A percentile compares a stretch with the other conserved stretches of the same genome.
Evolutionary conservation across 2,797 vertebrate genomes (phyloP).

Genomic region (Enteromius viviparus): DNA sequence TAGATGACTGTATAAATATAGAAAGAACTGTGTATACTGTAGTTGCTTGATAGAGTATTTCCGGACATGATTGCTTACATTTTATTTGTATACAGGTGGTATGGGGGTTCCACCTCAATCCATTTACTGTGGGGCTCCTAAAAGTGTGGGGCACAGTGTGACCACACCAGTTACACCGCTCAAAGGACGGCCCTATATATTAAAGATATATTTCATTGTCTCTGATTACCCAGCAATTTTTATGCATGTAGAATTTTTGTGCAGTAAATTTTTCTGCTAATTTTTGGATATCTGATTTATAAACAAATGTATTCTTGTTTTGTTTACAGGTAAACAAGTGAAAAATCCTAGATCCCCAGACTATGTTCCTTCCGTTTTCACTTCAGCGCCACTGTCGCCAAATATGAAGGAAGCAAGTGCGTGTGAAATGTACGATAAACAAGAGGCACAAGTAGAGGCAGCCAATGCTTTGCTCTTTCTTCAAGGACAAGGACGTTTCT

Average conservation of each 20-base stretch:
- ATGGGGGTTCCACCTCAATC: no score
- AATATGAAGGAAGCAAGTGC: constrained; percentile 71
- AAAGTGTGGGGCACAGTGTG: no score
- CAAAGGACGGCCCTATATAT: no score
- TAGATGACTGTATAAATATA: background rate
- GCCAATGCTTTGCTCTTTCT: constrained; percentile 80
- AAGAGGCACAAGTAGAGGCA: constrained; percentile 79
- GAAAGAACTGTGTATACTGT: background rate
- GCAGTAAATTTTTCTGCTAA: background rate
- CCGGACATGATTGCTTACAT: background rate
- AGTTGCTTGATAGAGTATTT: background rate
- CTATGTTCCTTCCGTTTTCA: constrained; percentile 79
- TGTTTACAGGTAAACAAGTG: constrained; percentile 77
- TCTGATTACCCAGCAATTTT: background rate
- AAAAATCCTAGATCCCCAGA: constrained; percentile 80
- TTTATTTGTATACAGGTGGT: no score
- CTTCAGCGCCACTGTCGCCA: constrained; percentile 62
- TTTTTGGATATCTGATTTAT: background rate
- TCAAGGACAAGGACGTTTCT: constrained; percentile 74
- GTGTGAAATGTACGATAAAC: constrained; percentile 75
- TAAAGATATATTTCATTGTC: background rate
- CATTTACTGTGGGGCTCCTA: no score
- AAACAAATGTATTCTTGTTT: background rate
- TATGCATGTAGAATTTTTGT: background rate
- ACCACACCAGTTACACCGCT: no score